phyloP scores from a whole-genome alignment of 2,888 invertebrate genomes.

The Hanleya hanleyi region DNA sequence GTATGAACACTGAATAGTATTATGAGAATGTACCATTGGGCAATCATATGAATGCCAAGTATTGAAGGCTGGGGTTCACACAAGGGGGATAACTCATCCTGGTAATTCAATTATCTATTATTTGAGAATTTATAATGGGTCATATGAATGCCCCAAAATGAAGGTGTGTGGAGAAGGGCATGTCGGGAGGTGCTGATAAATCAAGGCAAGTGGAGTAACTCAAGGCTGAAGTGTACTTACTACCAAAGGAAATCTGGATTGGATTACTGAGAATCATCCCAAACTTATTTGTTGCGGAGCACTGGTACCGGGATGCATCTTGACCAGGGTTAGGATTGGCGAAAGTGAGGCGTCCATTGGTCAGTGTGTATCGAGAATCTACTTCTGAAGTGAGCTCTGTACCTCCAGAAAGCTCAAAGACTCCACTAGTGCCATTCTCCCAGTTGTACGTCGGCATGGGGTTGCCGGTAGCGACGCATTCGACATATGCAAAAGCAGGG shows the following conservation, averaged over 20 bases:
- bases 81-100: no score
- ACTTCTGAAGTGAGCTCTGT: not conserved
- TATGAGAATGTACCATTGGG: no score
- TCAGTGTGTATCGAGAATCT: not conserved
- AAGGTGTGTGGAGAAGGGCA: no score
- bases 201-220: no score
- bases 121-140: no score
- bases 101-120: no score
- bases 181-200: no score
- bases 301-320: constrained; percentile 93
- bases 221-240: constrained; percentile 66
- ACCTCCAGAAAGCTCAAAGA: not conserved
- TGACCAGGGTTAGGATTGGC: constrained; percentile 83
- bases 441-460: constrained; percentile 92
- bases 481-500: not conserved
- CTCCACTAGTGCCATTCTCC: constrained; percentile 66
- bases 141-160: no score
- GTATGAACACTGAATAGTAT: no score
- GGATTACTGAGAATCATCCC: constrained; percentile 92
- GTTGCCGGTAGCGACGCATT: constrained; percentile 78
- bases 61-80: no score
- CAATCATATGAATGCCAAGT: no score
- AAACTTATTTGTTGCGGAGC: constrained; percentile 90
- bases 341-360: constrained; percentile 75
- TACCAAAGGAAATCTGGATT: constrained; percentile 89